Evolutionary conservation across 2,113 vertebrate genomes (phyloP).

Genomic region (Ibidorhyncha struthersii): DNA sequence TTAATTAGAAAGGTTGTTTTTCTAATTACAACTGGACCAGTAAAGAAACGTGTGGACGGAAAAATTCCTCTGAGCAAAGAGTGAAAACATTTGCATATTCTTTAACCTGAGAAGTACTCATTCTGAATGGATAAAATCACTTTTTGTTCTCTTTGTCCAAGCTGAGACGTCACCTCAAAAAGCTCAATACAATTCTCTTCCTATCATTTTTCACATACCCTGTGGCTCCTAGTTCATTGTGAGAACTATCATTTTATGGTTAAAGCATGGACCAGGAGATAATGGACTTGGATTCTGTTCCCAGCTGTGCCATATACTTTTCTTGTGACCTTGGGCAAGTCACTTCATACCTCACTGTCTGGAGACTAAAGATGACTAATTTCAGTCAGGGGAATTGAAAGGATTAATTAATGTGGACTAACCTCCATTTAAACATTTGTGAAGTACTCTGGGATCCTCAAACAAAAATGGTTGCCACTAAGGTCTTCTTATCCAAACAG

Average conservation of each 20-base stretch:
- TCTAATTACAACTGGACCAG: neutral
- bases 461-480: neutral
- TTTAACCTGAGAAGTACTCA: neutral
- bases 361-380: neutral
- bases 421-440: neutral
- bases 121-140: neutral
- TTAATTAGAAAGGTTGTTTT: neutral
- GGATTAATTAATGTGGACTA: neutral
- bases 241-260: neutral
- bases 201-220: neutral
- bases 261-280: neutral
- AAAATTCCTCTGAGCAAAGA: neutral
- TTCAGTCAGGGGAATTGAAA: neutral
- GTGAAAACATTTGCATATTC: neutral
- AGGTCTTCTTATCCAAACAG: neutral
- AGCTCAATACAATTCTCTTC: neutral
- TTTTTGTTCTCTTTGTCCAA: neutral
- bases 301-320: neutral
- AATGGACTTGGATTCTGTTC: neutral
- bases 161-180: neutral
- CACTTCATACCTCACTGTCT: neutral
- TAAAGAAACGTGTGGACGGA: neutral
- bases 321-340: neutral
- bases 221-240: neutral
- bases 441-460: neutral